Evolutionary conservation across 2,797 vertebrate species (phyloP).

Genomic region (Myotis findleyi): DNA sequence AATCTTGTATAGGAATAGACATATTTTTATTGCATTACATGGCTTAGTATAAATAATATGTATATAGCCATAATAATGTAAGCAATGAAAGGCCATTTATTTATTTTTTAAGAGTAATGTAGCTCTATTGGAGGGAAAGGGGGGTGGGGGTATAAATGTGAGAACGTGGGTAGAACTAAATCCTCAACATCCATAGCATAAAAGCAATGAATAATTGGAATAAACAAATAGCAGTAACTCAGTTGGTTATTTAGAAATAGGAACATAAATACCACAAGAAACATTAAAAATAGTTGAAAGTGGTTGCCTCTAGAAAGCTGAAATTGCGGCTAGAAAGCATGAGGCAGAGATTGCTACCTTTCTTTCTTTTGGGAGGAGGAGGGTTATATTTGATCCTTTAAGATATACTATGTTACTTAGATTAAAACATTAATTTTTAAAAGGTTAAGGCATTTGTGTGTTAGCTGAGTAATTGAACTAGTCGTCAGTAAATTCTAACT

Average conservation of each 20-base stretch:
- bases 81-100: background rate
- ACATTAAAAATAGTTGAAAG: background rate
- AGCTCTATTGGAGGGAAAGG: background rate
- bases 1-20: background rate
- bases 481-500: background rate
- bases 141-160: too few relatives aligned
- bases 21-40: background rate
- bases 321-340: background rate
- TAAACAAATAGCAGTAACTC: background rate
- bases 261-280: background rate
- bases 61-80: background rate
- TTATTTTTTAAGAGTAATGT: background rate
- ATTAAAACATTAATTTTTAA: background rate
- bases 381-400: background rate
- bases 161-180: background rate
- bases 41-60: background rate
- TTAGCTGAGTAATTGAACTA: background rate
- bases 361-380: background rate
- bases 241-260: background rate
- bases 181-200: background rate
- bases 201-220: background rate
- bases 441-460: background rate
- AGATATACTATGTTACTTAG: background rate
- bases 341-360: background rate
- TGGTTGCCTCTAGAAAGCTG: background rate